phyloP scores from a whole-genome alignment of 2,797 vertebrate genomes.

The Pristis pectinata region DNA sequence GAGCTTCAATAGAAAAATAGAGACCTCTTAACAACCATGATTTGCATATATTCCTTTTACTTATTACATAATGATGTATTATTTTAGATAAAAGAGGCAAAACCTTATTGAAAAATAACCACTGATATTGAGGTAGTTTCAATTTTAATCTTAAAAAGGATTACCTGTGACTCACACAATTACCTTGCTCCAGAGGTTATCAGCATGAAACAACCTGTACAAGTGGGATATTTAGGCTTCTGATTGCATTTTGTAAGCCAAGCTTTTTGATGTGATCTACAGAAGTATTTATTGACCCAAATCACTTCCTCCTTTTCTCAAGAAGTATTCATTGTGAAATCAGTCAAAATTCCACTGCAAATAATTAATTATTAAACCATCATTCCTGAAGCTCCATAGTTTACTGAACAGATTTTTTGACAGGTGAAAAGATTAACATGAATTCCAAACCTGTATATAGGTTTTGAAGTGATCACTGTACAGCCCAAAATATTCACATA shows the following conservation, averaged over 20 bases:
- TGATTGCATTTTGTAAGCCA: slow-evolving; percentile 51
- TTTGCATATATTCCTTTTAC: not conserved
- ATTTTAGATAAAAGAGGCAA: not conserved
- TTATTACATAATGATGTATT: not conserved
- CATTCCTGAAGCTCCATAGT: not conserved
- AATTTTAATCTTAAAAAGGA: not conserved
- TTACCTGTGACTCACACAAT: slow-evolving; percentile 52
- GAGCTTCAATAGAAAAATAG: not conserved
- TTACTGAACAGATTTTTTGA: not conserved
- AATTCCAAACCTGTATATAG: not conserved
- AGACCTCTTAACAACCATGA: not conserved
- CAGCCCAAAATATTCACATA: not conserved
- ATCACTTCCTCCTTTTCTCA: not conserved
- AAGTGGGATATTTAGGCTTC: slow-evolving; percentile 55
- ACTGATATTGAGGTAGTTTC: not conserved
- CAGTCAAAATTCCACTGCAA: not conserved
- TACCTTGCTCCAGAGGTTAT: slow-evolving; percentile 55
- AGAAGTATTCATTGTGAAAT: not conserved
- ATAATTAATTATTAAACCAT: not conserved
- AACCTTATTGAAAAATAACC: not conserved
- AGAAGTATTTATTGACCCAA: not conserved
- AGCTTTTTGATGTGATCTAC: not conserved
- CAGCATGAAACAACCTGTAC: slow-evolving; percentile 50
- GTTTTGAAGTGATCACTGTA: not conserved
- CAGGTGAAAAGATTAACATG: not conserved